Base-by-base conservation (phyloP, 2,888 invertebrate species). In the Tachina lurida region DNA sequence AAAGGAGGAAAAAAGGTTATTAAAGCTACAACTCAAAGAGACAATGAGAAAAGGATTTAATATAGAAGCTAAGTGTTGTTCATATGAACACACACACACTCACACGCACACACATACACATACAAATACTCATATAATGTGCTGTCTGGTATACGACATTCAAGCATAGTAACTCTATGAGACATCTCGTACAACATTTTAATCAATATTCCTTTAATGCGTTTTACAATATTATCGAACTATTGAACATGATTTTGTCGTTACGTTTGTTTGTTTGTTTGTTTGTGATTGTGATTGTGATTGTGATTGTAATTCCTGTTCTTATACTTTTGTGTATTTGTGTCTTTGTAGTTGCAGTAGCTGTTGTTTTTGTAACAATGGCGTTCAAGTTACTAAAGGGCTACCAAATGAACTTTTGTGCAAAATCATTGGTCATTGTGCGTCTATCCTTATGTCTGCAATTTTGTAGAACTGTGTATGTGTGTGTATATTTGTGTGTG, bases 191-290 rank as follows among this genome's bases (percentile, higher is more conserved):
- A 65, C 70, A 71, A 70, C 19, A 56, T 71, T 77, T 77, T 70
- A 83, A 77, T 77, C 82, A 77, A 83, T 77, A 83, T 49, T 49
- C 39, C 58, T 77, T 52, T 65, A 83, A 71, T 83, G 76, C 56
- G 15, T 83, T 77, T 76, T 70, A 76, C 82, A 71, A 82, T 58
- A 71, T 49, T 76, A 71, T 76, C 70, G 68, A 60, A 70, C 49
- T 45, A 60, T 68, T 62, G 76, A 71, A 77, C 65, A 77, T 77
- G 65, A 22, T 73, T 71, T 76, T 39, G 76, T 71, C 43, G 60
- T 54, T 79, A 5, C 49, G 17, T 3, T n/a, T 41, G 39, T 22
- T 52, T 45, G 17, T 3, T n/a, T 41, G 39, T 22, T 52, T 45
- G 56, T 45, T 71, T 47, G 12, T 15, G n/a, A 9, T 49, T n/a